phyloP scores from a whole-genome alignment of 2,888 invertebrate species.

The Bimastos eiseni region DNA sequence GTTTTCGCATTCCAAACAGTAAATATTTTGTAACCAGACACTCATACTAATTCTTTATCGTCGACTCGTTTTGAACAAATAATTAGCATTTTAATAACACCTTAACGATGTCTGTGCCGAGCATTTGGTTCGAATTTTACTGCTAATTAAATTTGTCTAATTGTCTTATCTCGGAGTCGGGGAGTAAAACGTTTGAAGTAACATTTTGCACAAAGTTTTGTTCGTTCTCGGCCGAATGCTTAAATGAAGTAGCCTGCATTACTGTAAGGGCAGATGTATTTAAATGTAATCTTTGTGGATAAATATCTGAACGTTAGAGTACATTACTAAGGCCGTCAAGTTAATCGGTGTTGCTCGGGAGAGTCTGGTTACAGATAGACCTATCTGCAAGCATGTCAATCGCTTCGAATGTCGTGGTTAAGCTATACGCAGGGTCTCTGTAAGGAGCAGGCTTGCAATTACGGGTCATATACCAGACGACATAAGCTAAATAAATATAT shows the following conservation, averaged over 20 bases:
- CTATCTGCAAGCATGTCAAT: too few relatives aligned
- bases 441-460: background rate
- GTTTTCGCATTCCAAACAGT: background rate
- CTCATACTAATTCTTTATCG: background rate
- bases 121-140: slow-evolving; percentile 9
- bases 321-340: background rate
- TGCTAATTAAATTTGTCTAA: background rate
- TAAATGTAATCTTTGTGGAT: background rate
- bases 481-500: too few relatives aligned
- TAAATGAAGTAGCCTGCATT: background rate
- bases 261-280: background rate
- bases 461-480: too few relatives aligned
- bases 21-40: background rate
- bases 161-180: background rate
- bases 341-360: background rate
- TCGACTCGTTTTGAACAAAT: background rate
- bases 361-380: background rate
- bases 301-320: background rate
- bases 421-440: background rate
- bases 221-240: background rate
- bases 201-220: background rate
- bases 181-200: background rate
- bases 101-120: background rate
- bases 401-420: background rate
- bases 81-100: background rate